Percentiles rank a stretch among this genome's conserved stretches.
These are phyloP conservation scores for Agrochola lota DNA, from an alignment of 2,888 invertebrate species.

Conservation along the genomic window DNA sequence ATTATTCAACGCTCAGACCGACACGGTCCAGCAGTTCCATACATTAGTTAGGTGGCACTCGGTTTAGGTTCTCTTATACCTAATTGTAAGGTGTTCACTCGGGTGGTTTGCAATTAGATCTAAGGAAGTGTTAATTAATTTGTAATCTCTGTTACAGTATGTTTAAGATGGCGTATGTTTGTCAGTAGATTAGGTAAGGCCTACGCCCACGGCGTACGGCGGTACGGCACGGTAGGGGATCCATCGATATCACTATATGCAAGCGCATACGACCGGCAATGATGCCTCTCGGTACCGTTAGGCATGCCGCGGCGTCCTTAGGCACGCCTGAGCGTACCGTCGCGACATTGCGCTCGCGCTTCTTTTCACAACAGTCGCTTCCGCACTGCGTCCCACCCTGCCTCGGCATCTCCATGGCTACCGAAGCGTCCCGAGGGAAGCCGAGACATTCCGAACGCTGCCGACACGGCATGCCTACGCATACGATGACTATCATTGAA, in stretches of 20 bases:
- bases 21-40: neutral
- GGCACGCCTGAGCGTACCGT: neutral
- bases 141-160: neutral
- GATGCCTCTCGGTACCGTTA: neutral
- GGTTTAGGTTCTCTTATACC: neutral
- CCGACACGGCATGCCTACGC: neutral
- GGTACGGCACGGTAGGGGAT: neutral
- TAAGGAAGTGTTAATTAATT: constrained; percentile 23
- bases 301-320: neutral
- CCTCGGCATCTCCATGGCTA: neutral
- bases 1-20: constrained; percentile 18
- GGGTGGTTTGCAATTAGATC: neutral
- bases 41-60: neutral
- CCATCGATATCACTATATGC: neutral
- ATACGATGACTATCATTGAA: neutral
- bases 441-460: neutral
- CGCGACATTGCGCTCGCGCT: neutral
- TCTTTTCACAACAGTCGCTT: too few species aligned
- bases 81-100: constrained; percentile 6
- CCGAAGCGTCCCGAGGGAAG: neutral
- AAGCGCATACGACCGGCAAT: neutral
- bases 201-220: neutral
- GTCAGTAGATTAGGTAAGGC: neutral
- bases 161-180: neutral
- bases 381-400: neutral